These are phyloP conservation scores for Premnoplex brunnescens DNA, from an alignment of 2,797 vertebrate species.

Conservation along the genomic window DNA sequence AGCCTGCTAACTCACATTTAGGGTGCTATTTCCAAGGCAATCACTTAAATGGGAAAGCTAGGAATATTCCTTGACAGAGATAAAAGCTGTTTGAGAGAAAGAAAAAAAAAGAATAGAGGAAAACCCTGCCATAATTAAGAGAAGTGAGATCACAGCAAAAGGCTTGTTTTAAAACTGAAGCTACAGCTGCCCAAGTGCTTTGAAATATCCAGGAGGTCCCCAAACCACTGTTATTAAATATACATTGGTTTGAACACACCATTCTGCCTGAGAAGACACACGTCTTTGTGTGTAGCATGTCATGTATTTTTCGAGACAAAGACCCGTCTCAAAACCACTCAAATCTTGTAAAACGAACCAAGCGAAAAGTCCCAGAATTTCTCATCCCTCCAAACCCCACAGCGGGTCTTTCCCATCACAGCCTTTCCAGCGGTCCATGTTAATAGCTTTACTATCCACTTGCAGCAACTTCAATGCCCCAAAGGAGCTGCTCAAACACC, in stretches of 20 bases:
- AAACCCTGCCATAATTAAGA: fast-evolving
- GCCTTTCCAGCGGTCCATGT: conserved; percentile 68
- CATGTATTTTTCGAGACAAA: not conserved
- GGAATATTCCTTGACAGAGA: not conserved
- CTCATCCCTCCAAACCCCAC: not conserved
- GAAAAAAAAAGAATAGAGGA: fast-evolving
- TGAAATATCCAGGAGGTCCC: not conserved
- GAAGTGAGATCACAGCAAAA: fast-evolving
- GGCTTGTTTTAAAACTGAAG: not conserved
- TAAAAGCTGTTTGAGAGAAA: not conserved
- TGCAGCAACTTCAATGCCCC: not conserved
- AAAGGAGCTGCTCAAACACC: not conserved
- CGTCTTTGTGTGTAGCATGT: not conserved
- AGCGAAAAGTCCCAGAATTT: not conserved
- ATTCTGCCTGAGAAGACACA: not conserved
- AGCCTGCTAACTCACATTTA: not conserved
- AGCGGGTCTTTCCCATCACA: conserved; percentile 9
- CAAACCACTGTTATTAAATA: not conserved
- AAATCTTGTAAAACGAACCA: not conserved
- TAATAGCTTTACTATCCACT: conserved; percentile 72
- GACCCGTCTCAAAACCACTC: not conserved
- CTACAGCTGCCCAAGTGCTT: not conserved
- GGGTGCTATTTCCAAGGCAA: not conserved
- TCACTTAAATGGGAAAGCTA: not conserved
- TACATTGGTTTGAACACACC: not conserved